Percentiles rank a stretch among this genome's conserved stretches.
Conservation (phyloP, 1,140 invertebrate genomes). For the Drosophila bocki region DNA sequence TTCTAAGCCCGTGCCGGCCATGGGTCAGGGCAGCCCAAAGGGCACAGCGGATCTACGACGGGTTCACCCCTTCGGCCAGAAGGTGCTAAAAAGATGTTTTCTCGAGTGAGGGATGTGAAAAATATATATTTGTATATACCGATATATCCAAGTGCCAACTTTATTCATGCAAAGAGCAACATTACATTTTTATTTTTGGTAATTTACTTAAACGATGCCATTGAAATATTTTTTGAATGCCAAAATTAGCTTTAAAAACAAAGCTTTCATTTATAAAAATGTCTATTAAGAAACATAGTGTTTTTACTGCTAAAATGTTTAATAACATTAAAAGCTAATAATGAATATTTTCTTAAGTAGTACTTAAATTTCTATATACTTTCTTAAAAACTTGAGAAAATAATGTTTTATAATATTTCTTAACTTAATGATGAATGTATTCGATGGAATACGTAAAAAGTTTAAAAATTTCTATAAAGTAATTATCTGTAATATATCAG, state of each 20-base stretch:
- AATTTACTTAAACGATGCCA: slow-evolving; percentile 5
- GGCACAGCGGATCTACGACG: slow-evolving; percentile 35
- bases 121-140: background rate
- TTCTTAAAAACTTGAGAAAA: background rate
- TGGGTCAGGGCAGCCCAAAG: slow-evolving; percentile 69
- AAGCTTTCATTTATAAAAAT: background rate
- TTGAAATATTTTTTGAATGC: slow-evolving; percentile 4
- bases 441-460: background rate
- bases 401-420: background rate
- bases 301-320: background rate
- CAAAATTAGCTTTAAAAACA: background rate
- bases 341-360: background rate
- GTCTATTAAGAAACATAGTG: background rate
- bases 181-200: slow-evolving; percentile 6
- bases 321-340: background rate
- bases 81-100: slow-evolving; percentile 40
- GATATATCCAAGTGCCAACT: background rate
- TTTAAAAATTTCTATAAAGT: background rate
- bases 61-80: slow-evolving; percentile 39
- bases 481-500: background rate
- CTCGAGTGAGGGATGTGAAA: slow-evolving; percentile 1
- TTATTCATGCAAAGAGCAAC: slow-evolving; percentile 4
- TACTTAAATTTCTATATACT: background rate
- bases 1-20: slow-evolving; percentile 63
- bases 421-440: background rate